Percentiles rank a stretch among this genome's conserved stretches.
Conservation (phyloP, 2,113 vertebrate genomes). For the Spea multiplicata region DNA sequence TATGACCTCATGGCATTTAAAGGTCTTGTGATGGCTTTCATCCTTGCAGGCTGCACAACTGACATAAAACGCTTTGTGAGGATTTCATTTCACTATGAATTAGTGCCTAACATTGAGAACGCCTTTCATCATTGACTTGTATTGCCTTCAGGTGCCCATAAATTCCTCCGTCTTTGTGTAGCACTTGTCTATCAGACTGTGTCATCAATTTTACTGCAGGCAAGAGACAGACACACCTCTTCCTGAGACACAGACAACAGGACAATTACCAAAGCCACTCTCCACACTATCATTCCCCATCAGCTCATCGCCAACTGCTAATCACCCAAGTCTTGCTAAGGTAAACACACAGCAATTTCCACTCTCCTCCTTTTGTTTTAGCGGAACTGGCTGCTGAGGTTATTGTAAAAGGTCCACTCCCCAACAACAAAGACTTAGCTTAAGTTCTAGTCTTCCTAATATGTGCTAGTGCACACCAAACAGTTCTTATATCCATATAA, state of each 20-base stretch:
- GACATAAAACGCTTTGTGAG: conserved; percentile 58
- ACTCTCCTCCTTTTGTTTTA: conserved; percentile 28
- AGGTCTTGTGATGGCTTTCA: conserved; percentile 58
- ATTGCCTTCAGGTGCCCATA: conserved; percentile 72
- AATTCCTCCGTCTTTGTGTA: conserved; percentile 68
- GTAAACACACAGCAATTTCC: conserved; percentile 29
- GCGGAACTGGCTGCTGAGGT: background rate
- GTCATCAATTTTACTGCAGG: conserved; percentile 73
- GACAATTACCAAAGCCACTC: conserved; percentile 65
- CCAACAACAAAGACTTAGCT: background rate
- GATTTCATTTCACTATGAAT: conserved; percentile 65
- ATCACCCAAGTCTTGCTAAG: conserved; percentile 43
- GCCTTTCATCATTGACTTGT: conserved; percentile 68
- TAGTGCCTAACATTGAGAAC: conserved; percentile 64
- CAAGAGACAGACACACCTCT: conserved; percentile 68
- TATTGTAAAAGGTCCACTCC: background rate
- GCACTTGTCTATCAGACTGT: conserved; percentile 71
- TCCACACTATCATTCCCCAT: conserved; percentile 57
- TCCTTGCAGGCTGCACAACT: conserved; percentile 52
- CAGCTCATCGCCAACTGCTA: conserved; percentile 59
- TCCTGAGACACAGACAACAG: conserved; percentile 67
- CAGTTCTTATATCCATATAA: background rate
- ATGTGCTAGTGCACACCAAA: background rate
- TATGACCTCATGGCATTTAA: conserved; percentile 54
- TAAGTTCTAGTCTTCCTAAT: background rate